phyloP scores from a whole-genome alignment of 2,113 vertebrate species.

The Etia nguti region DNA sequence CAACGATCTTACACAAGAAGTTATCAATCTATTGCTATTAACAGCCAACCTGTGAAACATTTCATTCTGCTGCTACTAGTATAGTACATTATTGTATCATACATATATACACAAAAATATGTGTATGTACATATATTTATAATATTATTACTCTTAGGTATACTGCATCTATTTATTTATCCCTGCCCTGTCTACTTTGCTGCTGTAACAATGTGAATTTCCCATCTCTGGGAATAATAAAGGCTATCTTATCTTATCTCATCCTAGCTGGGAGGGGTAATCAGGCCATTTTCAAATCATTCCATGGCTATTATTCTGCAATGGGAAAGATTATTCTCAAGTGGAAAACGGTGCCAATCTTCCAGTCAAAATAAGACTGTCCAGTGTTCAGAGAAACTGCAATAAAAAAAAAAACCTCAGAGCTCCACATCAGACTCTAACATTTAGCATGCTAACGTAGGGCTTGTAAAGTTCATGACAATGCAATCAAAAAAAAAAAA shows the following conservation, averaged over 20 bases:
- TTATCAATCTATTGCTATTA: background rate
- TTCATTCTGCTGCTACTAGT: background rate
- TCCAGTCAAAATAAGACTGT: background rate
- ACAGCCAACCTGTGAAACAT: background rate
- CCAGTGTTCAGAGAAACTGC: background rate
- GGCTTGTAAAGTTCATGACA: background rate
- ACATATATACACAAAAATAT: background rate
- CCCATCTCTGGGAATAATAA: background rate
- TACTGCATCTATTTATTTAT: background rate
- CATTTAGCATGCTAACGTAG: too few relatives aligned
- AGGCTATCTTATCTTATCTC: background rate
- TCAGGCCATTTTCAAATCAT: background rate
- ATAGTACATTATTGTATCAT: background rate
- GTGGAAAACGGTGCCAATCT: background rate
- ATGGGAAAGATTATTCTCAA: background rate
- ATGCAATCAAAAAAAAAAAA: background rate
- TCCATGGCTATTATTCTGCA: background rate
- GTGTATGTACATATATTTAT: background rate
- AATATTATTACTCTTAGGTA: background rate
- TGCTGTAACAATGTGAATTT: background rate
- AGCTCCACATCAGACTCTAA: background rate
- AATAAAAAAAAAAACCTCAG: background rate
- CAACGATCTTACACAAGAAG: background rate
- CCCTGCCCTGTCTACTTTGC: background rate
- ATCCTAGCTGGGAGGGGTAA: background rate